phyloP scores from a whole-genome alignment of 1,140 invertebrate genomes.

The Bombus confusus region DNA sequence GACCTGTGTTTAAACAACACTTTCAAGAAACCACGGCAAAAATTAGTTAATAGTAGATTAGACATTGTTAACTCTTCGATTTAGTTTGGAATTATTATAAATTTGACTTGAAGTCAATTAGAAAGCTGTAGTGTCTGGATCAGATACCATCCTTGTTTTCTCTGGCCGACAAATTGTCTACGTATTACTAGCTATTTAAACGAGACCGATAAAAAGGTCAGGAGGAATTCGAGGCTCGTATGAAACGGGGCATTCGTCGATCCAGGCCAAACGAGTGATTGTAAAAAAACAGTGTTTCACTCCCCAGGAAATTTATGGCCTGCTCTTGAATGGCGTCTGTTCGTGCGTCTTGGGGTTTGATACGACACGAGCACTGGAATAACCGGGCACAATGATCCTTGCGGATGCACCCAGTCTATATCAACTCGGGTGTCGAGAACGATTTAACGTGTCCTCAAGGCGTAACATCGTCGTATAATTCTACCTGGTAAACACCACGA shows the following conservation, averaged over 20 bases:
- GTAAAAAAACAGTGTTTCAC: constrained; percentile 44
- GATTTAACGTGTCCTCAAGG: constrained; percentile 39
- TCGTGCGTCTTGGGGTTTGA: constrained; percentile 61
- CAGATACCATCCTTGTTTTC: background rate
- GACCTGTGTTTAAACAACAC: too few species aligned
- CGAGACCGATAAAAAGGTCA: constrained; percentile 24
- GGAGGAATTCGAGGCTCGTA: constrained; percentile 43
- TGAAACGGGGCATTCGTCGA: constrained; percentile 41
- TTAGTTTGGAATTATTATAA: background rate
- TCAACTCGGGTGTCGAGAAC: constrained; percentile 14
- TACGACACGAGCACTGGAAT: constrained; percentile 64
- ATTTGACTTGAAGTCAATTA: background rate
- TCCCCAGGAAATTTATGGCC: constrained; percentile 52
- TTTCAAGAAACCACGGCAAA: background rate
- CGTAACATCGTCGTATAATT: constrained; percentile 39
- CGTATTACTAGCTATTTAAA: constrained; percentile 44
- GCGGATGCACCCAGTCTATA: constrained; percentile 4
- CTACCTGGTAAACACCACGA: background rate
- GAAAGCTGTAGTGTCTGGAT: background rate
- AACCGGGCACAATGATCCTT: constrained; percentile 48
- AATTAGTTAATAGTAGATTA: background rate
- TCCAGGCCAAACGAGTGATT: constrained; percentile 10
- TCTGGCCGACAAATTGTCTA: constrained; percentile 38
- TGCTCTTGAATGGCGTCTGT: constrained; percentile 50
- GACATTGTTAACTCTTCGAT: background rate